Evolutionary conservation across 2,888 invertebrate species (phyloP).

Genomic region (Epistrophe eligans): DNA sequence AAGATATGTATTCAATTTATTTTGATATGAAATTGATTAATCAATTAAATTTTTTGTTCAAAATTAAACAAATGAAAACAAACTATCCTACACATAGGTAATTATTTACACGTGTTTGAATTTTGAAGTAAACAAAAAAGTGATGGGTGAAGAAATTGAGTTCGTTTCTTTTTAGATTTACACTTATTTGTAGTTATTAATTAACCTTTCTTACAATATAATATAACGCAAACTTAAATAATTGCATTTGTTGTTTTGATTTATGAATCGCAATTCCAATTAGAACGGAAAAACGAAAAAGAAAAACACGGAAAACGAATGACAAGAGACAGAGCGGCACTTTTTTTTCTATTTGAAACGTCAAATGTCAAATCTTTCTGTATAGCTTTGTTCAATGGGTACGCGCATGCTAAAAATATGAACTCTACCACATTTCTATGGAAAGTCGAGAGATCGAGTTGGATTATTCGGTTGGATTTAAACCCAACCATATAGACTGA

Average conservation of each 20-base stretch:
- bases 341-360: background rate
- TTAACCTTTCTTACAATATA: background rate
- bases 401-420: background rate
- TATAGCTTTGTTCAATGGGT: background rate
- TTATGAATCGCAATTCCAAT: background rate
- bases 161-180: background rate
- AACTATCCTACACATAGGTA: background rate
- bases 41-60: background rate
- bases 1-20: background rate
- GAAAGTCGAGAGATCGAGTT: too few relatives aligned
- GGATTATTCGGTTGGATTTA: too few relatives aligned
- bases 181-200: background rate
- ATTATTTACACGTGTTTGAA: background rate
- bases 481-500: too few relatives aligned
- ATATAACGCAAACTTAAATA: constrained; percentile 5
- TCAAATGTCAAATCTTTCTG: background rate
- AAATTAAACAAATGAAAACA: constrained; percentile 3
- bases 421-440: background rate
- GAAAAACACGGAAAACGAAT: background rate
- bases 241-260: constrained; percentile 11
- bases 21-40: constrained; percentile 1
- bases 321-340: background rate
- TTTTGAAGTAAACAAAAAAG: background rate
- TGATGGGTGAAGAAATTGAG: background rate
- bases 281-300: too few relatives aligned